Percentiles rank a stretch among this genome's conserved stretches.
Conservation (phyloP, 1,140 invertebrate species). For the Drosophila sulfurigaster region DNA sequence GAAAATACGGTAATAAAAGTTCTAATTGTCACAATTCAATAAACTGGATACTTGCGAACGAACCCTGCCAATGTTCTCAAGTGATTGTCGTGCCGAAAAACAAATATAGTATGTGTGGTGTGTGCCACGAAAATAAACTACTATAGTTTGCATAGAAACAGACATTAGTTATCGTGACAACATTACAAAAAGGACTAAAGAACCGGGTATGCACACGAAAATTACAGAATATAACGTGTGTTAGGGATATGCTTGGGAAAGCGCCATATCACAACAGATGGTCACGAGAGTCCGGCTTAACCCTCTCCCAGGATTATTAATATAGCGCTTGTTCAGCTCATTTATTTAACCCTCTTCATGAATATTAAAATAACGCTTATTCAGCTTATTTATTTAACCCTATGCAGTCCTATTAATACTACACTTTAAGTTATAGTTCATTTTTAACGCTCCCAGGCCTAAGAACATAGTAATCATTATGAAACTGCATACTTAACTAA, state of each 20-base stretch:
- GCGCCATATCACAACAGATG: background rate
- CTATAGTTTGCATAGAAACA: conserved; percentile 2
- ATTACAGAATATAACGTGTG: conserved; percentile 15
- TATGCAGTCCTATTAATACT: background rate
- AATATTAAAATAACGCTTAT: background rate
- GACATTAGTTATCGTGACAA: background rate
- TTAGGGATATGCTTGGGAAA: conserved; percentile 9
- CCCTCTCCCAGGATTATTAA: background rate
- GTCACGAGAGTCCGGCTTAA: conserved; percentile 2
- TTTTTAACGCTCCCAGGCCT: no score
- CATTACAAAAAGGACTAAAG: conserved; percentile 2
- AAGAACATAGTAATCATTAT: no score
- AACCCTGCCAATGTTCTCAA: background rate
- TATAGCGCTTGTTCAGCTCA: no score
- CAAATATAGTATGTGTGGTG: background rate
- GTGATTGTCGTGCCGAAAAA: background rate
- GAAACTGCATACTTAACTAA: no score
- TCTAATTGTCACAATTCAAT: conserved; percentile 3
- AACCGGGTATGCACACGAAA: conserved; percentile 4
- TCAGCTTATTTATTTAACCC: background rate
- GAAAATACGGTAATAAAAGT: background rate
- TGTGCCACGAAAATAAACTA: background rate
- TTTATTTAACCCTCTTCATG: no score
- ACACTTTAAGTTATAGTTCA: no score
- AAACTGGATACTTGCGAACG: background rate